Percentiles rank a stretch among this genome's conserved stretches.
These are phyloP conservation scores for Gadus macrocephalus DNA, from an alignment of 2,113 vertebrate genomes.

Conservation along the genomic window DNA sequence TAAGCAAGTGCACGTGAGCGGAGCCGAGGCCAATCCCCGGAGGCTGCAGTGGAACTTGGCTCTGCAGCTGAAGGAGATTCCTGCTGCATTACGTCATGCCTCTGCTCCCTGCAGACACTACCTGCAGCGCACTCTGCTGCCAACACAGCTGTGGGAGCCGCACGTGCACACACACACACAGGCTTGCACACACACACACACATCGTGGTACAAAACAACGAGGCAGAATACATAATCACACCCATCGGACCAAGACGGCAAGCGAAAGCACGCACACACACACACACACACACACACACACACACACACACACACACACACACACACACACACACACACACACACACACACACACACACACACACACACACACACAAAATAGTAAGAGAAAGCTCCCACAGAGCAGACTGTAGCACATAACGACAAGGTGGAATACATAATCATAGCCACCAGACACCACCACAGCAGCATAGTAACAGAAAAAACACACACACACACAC, in stretches of 20 bases:
- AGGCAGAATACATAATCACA: not conserved
- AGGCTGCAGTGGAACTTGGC: slow-evolving; percentile 41
- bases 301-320: not conserved
- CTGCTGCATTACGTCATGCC: slow-evolving; percentile 57
- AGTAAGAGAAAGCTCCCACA: not conserved
- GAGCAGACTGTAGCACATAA: not conserved
- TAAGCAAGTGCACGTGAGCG: too few relatives aligned
- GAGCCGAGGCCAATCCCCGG: slow-evolving; percentile 26
- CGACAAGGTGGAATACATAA: too few relatives aligned
- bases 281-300: not conserved
- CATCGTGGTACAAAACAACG: not conserved
- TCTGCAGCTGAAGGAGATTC: slow-evolving; percentile 55
- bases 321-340: not conserved
- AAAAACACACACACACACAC: not conserved
- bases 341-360: slow-evolving; percentile 7
- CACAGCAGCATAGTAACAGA: too few relatives aligned
- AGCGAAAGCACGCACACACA: not conserved
- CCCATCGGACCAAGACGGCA: not conserved
- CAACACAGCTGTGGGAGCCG: slow-evolving; percentile 33
- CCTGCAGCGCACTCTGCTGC: slow-evolving; percentile 29
- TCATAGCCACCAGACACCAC: too few relatives aligned
- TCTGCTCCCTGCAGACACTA: slow-evolving; percentile 47
- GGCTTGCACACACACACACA: not conserved
- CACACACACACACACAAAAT: not conserved
- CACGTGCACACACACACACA: slow-evolving; percentile 2